Evolutionary conservation across 2,113 vertebrate genomes (phyloP).

Genomic region (Platycercus adscitus): DNA sequence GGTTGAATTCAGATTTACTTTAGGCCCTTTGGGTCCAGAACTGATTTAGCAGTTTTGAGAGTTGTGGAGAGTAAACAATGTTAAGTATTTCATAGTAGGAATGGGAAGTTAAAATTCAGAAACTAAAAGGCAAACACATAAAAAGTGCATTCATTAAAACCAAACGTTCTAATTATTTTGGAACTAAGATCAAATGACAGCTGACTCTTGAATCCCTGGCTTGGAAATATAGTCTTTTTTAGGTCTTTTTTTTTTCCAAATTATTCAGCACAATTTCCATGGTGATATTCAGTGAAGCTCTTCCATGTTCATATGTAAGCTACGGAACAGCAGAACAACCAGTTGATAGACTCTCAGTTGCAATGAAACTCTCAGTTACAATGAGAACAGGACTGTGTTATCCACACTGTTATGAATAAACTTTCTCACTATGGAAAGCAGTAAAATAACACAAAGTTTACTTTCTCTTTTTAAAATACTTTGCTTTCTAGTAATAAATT

Average conservation of each 20-base stretch:
- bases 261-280: not conserved
- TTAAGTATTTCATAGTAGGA: not conserved
- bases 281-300: not conserved
- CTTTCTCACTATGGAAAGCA: not conserved
- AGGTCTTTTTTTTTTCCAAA: not conserved
- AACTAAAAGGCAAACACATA: not conserved
- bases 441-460: not conserved
- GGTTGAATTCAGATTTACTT: not conserved
- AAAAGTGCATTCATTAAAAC: not conserved
- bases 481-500: not conserved
- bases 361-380: not conserved
- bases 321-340: not conserved
- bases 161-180: not conserved
- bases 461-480: not conserved
- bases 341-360: not conserved
- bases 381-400: not conserved
- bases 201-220: not conserved
- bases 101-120: not conserved
- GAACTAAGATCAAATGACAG: not conserved
- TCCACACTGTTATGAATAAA: not conserved
- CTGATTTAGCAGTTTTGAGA: not conserved
- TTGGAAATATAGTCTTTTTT: not conserved
- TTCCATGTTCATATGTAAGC: not conserved
- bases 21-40: not conserved
- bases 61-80: not conserved